Conservation (phyloP, 2,797 vertebrate genomes). For the Sebastes taczanowskii region DNA sequence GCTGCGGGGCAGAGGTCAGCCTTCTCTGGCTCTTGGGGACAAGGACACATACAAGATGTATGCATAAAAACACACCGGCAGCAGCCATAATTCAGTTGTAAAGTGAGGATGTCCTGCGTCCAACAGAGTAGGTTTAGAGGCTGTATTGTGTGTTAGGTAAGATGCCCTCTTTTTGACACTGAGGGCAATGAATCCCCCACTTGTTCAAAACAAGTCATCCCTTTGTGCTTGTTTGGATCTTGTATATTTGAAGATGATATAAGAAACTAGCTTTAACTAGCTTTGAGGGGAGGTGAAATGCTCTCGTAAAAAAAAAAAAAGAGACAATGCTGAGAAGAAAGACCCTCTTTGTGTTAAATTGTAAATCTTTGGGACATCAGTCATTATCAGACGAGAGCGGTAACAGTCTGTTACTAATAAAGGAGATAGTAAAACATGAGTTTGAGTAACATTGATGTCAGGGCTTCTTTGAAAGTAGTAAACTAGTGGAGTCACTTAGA, state of each 20-base stretch:
- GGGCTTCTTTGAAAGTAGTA: neutral
- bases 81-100: conserved; percentile 26
- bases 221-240: conserved; percentile 43
- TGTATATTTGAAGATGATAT: conserved; percentile 22
- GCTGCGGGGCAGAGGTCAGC: conserved; percentile 20
- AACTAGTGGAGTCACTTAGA: neutral
- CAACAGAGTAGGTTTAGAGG: conserved; percentile 18
- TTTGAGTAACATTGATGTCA: neutral
- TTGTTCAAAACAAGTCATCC: conserved; percentile 47
- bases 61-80: neutral
- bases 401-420: neutral
- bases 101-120: conserved; percentile 20
- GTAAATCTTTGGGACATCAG: neutral
- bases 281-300: neutral
- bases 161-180: conserved; percentile 57
- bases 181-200: conserved; percentile 29
- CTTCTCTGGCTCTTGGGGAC: conserved; percentile 1
- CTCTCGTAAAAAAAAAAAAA: neutral
- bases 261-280: neutral
- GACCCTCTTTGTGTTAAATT: neutral
- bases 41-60: neutral
- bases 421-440: neutral
- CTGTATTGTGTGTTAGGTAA: conserved; percentile 18
- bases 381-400: neutral
- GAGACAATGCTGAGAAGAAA: neutral